Evolutionary conservation across 2,888 invertebrate species (phyloP).

Genomic region (Tetranychus piercei): DNA sequence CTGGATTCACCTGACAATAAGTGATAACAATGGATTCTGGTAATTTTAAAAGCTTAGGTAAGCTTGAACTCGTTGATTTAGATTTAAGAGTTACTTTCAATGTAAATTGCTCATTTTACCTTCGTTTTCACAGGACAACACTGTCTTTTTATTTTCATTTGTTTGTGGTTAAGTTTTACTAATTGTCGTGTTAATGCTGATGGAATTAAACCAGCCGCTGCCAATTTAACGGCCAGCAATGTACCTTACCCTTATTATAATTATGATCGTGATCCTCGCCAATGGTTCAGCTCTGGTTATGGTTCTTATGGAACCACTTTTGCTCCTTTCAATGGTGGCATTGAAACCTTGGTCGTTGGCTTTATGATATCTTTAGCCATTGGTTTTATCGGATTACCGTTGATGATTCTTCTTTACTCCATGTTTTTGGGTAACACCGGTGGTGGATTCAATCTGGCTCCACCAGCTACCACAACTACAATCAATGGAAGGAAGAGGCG

Average conservation of each 20-base stretch:
- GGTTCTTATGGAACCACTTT: not conserved
- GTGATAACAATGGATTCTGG: too few species aligned
- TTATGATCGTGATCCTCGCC: slow-evolving; percentile 8
- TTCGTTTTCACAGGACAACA: not conserved
- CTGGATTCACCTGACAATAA: too few species aligned
- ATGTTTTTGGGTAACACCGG: slow-evolving; percentile 4
- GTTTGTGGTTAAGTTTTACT: not conserved
- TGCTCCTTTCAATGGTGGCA: slow-evolving; percentile 5
- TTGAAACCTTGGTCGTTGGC: not conserved
- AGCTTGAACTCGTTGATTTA: too few species aligned
- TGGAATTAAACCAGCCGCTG: not conserved
- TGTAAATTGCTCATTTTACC: too few species aligned
- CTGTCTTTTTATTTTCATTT: not conserved
- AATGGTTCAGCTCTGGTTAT: slow-evolving; percentile 3
- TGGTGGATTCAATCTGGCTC: not conserved
- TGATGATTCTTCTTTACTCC: slow-evolving; percentile 6
- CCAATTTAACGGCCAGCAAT: not conserved
- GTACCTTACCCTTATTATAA: slow-evolving; percentile 2
- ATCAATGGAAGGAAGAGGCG: not conserved
- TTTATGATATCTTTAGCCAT: not conserved
- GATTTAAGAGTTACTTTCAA: too few species aligned
- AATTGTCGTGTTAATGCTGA: not conserved
- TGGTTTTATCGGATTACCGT: not conserved
- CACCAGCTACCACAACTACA: not conserved
- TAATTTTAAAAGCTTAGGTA: too few species aligned